phyloP scores from a whole-genome alignment of 2,888 invertebrate genomes.

The Rotaria macrura region DNA sequence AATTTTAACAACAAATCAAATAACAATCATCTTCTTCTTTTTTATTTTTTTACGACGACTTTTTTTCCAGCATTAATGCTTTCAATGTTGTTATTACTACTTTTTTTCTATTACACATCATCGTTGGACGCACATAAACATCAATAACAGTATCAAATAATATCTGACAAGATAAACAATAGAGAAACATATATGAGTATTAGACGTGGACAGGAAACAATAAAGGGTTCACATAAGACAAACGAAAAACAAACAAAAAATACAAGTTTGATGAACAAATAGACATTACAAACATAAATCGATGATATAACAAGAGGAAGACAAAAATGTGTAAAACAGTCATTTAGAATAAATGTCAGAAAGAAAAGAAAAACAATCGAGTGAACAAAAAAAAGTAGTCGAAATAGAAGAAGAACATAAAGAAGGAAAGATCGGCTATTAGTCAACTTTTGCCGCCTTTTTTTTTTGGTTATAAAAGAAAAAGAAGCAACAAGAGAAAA shows the following conservation, averaged over 20 bases:
- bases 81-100: background rate
- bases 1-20: background rate
- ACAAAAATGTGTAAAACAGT: background rate
- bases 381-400: background rate
- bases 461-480: background rate
- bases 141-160: background rate
- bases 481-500: background rate
- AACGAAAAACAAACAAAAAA: background rate
- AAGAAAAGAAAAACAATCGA: background rate
- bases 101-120: background rate
- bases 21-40: background rate
- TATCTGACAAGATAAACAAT: background rate
- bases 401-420: background rate
- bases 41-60: background rate
- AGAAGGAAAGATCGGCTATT: background rate
- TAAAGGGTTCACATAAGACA: background rate
- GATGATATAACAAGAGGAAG: background rate
- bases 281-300: background rate
- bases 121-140: background rate
- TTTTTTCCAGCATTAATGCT: background rate
- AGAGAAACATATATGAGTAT: background rate
- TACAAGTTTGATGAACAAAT: background rate
- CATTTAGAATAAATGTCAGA: constrained; percentile 3
- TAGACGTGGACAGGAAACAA: background rate
- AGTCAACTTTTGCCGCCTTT: background rate